phyloP scores from a whole-genome alignment of 1,140 invertebrate species.

The Pseudomyrmex gracilis region DNA sequence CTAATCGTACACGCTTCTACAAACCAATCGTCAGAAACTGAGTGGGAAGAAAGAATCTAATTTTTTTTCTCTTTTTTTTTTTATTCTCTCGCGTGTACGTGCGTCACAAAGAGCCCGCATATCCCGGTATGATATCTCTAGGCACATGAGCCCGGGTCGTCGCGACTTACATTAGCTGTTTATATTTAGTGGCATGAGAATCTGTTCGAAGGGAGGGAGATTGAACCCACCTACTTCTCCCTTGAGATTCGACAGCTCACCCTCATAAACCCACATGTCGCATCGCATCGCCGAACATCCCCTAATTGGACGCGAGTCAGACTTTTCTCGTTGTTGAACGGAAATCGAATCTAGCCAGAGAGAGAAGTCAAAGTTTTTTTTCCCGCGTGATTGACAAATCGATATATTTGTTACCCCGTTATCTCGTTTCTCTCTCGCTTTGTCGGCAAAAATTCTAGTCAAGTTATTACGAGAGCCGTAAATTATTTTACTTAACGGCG shows the following conservation, averaged over 20 bases:
- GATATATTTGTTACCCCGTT: constrained; percentile 8
- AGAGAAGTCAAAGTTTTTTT: not conserved
- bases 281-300: constrained; percentile 63
- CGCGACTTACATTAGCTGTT: constrained; percentile 73
- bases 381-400: constrained; percentile 16
- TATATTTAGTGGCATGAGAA: constrained; percentile 79
- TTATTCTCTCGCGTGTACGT: constrained; percentile 6
- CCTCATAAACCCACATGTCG: constrained; percentile 74
- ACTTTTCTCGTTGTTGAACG: not conserved
- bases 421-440: not conserved
- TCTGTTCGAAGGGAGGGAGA: constrained; percentile 68
- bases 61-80: constrained; percentile 13
- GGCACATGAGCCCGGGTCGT: constrained; percentile 62
- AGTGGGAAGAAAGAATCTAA: not conserved
- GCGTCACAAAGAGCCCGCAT: constrained; percentile 72
- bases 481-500: not conserved
- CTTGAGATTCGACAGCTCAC: constrained; percentile 49
- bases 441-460: not conserved
- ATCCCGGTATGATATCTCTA: constrained; percentile 56
- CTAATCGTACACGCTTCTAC: constrained; percentile 23
- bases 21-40: constrained; percentile 16
- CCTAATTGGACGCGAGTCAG: constrained; percentile 57
- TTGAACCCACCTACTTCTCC: constrained; percentile 68
- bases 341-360: constrained; percentile 22
- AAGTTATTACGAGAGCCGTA: not conserved